Evolutionary conservation across 53 echinoderm and acorn worm genomes (phyloP).

Genomic region (Holothuria leucospilota): DNA sequence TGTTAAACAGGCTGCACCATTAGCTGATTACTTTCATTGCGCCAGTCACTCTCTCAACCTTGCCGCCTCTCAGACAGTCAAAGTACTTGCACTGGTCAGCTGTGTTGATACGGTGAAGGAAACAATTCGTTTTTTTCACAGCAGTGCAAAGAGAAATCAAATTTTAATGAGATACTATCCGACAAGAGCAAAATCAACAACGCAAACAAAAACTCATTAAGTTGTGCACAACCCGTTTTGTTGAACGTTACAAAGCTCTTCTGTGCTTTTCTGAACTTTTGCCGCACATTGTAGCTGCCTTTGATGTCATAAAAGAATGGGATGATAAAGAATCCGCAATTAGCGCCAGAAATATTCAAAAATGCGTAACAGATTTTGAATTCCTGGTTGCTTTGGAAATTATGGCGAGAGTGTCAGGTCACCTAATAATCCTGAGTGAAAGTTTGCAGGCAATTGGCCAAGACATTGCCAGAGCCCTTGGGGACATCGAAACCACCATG

Average conservation of each 20-base stretch:
- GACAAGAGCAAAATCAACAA: background rate
- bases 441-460: too few species aligned
- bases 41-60: slow-evolving; percentile 39
- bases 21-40: slow-evolving; percentile 45
- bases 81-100: slow-evolving; percentile 31
- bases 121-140: slow-evolving; percentile 36
- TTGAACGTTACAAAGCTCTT: slow-evolving; percentile 32
- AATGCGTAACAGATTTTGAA: too few species aligned
- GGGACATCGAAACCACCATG: too few species aligned
- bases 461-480: too few species aligned
- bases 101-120: slow-evolving; percentile 31
- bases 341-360: too few species aligned
- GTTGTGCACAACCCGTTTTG: slow-evolving; percentile 18
- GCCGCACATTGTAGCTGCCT: too few species aligned
- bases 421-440: too few species aligned
- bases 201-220: background rate
- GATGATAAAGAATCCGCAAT: too few species aligned
- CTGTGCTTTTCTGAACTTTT: too few species aligned
- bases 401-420: too few species aligned
- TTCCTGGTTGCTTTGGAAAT: too few species aligned
- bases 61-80: slow-evolving; percentile 11
- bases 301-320: too few species aligned
- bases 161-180: background rate
- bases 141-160: slow-evolving; percentile 34
- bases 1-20: slow-evolving; percentile 19